Conservation (phyloP, 2,113 vertebrate species). For the Mungos mungo region DNA sequence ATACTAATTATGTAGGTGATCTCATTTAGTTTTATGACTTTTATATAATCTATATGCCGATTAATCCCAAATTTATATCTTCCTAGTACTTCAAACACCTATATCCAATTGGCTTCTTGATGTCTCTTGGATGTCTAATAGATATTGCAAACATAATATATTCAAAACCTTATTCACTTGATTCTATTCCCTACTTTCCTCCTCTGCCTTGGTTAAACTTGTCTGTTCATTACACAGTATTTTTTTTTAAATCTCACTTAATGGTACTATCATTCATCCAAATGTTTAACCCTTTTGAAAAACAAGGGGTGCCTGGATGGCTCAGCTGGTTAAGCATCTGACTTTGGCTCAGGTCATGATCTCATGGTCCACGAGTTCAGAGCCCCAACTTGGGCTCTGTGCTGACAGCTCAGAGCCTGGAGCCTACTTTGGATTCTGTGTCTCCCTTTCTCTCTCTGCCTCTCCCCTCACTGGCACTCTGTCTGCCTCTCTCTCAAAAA, state of each 20-base stretch:
- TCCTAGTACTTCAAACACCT: background rate
- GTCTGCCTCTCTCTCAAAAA: too few species aligned
- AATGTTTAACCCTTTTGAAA: background rate
- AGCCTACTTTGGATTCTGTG: too few species aligned
- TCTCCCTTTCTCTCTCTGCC: too few species aligned
- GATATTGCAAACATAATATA: background rate
- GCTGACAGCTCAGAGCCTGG: too few species aligned
- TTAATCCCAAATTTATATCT: background rate
- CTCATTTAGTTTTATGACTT: background rate
- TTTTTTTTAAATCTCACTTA: conserved; percentile 6
- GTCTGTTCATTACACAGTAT: background rate
- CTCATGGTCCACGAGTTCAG: too few species aligned
- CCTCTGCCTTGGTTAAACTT: background rate
- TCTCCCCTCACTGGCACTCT: too few species aligned
- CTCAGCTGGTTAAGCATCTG: too few species aligned
- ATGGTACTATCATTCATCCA: background rate
- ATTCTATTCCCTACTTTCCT: background rate
- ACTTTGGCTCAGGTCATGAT: too few species aligned
- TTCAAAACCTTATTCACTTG: background rate
- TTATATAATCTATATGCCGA: background rate
- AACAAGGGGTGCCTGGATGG: background rate
- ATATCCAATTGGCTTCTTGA: background rate
- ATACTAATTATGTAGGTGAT: background rate
- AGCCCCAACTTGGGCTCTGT: too few species aligned
- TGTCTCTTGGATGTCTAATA: background rate